phyloP scores from a whole-genome alignment of 2,888 invertebrate species.

The Mesoligia furuncula region DNA sequence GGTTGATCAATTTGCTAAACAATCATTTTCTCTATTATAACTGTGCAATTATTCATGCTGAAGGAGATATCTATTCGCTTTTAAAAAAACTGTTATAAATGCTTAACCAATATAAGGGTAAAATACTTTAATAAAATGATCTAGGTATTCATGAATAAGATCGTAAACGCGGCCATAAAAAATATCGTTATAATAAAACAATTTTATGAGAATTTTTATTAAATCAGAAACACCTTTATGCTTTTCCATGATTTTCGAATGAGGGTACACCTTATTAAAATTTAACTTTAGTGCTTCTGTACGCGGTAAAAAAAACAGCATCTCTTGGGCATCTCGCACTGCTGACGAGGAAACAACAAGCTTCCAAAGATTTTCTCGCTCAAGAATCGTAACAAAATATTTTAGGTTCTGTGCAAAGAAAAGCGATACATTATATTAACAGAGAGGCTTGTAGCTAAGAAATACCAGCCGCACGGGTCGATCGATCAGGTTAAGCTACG shows the following conservation, averaged over 20 bases:
- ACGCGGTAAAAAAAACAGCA: too few relatives aligned
- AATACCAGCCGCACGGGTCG: too few relatives aligned
- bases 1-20: neutral
- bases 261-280: neutral
- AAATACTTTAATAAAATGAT: conserved; percentile 27
- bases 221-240: conserved; percentile 40
- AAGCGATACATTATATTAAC: too few relatives aligned
- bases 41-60: too few relatives aligned
- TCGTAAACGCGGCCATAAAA: conserved; percentile 42
- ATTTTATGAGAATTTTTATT: conserved; percentile 53
- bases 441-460: too few relatives aligned
- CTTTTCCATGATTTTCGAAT: neutral
- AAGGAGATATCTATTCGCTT: neutral
- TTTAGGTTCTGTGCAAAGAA: neutral
- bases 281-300: neutral
- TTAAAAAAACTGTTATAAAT: conserved; percentile 1
- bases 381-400: neutral
- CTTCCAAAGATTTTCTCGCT: neutral
- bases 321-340: neutral
- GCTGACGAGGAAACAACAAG: too few relatives aligned
- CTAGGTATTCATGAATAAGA: conserved; percentile 41
- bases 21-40: too few relatives aligned
- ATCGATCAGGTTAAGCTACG: too few relatives aligned
- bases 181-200: conserved; percentile 47
- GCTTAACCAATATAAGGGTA: conserved; percentile 1